Base-by-base conservation (phyloP, 2,797 vertebrate species). In the Pogoniulus pusillus region DNA sequence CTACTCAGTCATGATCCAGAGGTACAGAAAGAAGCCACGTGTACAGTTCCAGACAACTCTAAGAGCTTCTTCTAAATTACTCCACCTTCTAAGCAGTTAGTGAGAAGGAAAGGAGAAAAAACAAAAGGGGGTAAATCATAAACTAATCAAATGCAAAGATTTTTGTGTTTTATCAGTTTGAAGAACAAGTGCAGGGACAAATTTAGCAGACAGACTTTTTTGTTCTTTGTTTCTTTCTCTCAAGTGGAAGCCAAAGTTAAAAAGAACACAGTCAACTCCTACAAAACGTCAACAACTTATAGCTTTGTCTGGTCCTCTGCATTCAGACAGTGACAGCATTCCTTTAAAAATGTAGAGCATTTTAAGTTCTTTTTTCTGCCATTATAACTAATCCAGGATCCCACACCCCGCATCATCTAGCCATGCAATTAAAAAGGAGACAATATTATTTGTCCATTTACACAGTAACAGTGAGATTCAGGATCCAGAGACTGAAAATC, bases 91-190 rank as follows among this genome's bases (percentile, higher is more conserved):
- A 27, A 70, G 27, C 30, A 57, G 15, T 22, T 35, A 24, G 15
- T 34, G 2, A 29, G 19, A 65, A 8, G 3, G 34, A 72, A 59
- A 55, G 1, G 6, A 4, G 0, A 39, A 12, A 5, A 5, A 17
- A 22, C 10, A 7, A 6, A 43, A 19, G 39, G 9, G 8, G 6
- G 62, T 9, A 76, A 37, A 58, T 23, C 15, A 22, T 4, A 47
- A n/a, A 64, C 10, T 18, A 49, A 62, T 32, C 30, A 49, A 64
- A 47, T 7, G 27, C 37, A 24, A 51, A 64, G 4, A 13, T 10
- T 19, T 47, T 9, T 54, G 7, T 32, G 22, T 12, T 75, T 62
- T 23, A 54, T 7, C 9, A 70, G 14, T 27, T 7, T 55, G 23
- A 91, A 85, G 70, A 87, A 59, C 3, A 39, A 53, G 5, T 1